Base-by-base conservation (phyloP, 2,797 vertebrate genomes). In the Otus scops region DNA sequence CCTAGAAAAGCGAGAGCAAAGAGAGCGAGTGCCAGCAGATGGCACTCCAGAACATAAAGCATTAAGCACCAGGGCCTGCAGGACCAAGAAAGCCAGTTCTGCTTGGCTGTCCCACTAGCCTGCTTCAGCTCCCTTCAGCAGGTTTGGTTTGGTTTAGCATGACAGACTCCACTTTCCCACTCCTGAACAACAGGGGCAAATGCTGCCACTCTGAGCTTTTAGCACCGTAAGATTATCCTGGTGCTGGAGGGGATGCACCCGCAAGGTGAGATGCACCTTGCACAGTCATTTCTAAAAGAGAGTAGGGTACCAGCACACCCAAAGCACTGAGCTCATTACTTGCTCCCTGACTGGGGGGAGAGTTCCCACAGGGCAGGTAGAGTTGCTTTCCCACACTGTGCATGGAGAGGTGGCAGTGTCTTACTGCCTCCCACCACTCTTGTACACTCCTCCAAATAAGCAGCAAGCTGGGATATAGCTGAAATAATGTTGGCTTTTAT, bases 31-130 rank as follows among this genome's bases (percentile, higher is more conserved):
- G 67, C 92, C 95, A 96, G 88, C 69, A 96, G 95, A 78, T 95
- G 94, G 95, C 95, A 94, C 85, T 85, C 92, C 92, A 85, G 43
- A 96, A 95, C 68, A 70, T 0, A 38, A 76, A 89, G 73, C 80
- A 56, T 21, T 28, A 48, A 60, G n/a, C 53, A 60, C 28, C 43
- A 45, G 21, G 19, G 21, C 11, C 56, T 7, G 1, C 3, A 4
- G 16, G 21, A 81, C 38, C 43, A 87, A 41, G 39, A 16, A 51
- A 73, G 19, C 3, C 50, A 39, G 8, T 7, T 48, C 74, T 53
- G 21, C 43, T 57, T 30, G 24, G 32, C 41, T 23, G 26, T 30
- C 43, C 70, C 34, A 8, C 15, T 16, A 15, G 8, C 27, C 24
- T 5, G 22, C 77, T 81, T 57, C 18, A 48, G 20, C 57, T 57